phyloP scores from a whole-genome alignment of 2,888 invertebrate species.

The Zonitis immaculata region DNA sequence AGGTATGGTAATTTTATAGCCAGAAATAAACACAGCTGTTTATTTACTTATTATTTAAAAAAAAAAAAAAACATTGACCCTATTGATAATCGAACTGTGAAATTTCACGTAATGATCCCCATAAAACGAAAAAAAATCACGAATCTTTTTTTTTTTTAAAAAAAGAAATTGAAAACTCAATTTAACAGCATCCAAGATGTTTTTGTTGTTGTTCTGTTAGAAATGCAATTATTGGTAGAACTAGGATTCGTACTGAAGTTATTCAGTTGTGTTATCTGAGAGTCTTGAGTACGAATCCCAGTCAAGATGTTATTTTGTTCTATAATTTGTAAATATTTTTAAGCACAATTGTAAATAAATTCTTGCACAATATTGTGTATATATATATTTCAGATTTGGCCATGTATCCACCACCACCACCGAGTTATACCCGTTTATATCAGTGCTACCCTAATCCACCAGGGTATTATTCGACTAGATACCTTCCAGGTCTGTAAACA shows the following conservation, averaged over 20 bases:
- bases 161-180: no score
- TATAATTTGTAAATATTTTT: neutral
- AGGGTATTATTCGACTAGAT: conserved; percentile 43
- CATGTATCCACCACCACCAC: conserved; percentile 55
- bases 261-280: no score
- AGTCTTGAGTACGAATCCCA: no score
- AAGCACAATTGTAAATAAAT: conserved; percentile 24
- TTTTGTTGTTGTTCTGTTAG: no score
- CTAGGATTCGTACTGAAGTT: no score
- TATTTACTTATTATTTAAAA: no score
- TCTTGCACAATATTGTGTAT: conserved; percentile 24
- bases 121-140: no score
- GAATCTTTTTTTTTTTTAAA: neutral
- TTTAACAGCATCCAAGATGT: no score
- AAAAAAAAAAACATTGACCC: neutral
- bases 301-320: no score
- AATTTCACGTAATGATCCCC: no score
- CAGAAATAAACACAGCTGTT: neutral
- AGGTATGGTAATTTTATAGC: neutral
- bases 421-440: conserved; percentile 59
- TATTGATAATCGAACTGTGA: neutral
- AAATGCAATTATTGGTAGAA: no score
- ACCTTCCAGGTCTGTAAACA: conserved; percentile 45
- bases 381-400: conserved; percentile 58
- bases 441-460: conserved; percentile 53